These are phyloP conservation scores for Triplophysa siluroides DNA, from an alignment of 2,113 vertebrate genomes.

Conservation along the genomic window DNA sequence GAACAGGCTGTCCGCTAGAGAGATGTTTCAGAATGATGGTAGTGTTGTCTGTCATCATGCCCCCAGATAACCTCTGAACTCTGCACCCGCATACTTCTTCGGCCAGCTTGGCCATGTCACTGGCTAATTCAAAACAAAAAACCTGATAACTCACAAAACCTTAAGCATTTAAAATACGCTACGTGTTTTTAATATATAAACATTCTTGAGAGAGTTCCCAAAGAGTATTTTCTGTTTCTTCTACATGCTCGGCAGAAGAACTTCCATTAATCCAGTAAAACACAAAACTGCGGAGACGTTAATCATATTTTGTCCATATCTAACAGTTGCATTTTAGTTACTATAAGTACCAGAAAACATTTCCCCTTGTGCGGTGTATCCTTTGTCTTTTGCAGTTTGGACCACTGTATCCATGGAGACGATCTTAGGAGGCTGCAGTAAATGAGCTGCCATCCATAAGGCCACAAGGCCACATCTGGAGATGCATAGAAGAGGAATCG, in stretches of 20 bases:
- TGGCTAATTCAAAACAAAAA: conserved; percentile 66
- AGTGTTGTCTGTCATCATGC: conserved; percentile 75
- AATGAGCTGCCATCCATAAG: conserved; percentile 83
- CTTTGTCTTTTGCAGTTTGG: conserved; percentile 71
- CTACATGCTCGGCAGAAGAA: too few relatives aligned
- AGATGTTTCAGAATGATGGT: conserved; percentile 76
- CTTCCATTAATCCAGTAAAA: not conserved
- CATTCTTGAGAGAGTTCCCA: not conserved
- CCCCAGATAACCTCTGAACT: conserved; percentile 74
- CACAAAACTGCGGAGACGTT: not conserved
- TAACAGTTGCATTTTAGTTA: not conserved
- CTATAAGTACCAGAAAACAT: conserved; percentile 87
- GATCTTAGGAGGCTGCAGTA: conserved; percentile 58
- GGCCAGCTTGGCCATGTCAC: conserved; percentile 81
- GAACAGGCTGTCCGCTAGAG: conserved; percentile 72
- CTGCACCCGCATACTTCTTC: conserved; percentile 76
- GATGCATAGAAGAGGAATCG: not conserved
- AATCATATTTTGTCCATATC: not conserved
- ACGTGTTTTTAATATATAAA: not conserved
- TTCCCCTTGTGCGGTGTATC: conserved; percentile 85
- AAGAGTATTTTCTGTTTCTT: too few relatives aligned
- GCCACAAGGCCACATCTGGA: conserved; percentile 88
- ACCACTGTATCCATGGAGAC: conserved; percentile 74
- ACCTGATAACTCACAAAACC: not conserved
- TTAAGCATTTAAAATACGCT: not conserved